These are phyloP conservation scores for Peromyscus maniculatus DNA, from an alignment of 2,113 vertebrate genomes.

Conservation along the genomic window DNA sequence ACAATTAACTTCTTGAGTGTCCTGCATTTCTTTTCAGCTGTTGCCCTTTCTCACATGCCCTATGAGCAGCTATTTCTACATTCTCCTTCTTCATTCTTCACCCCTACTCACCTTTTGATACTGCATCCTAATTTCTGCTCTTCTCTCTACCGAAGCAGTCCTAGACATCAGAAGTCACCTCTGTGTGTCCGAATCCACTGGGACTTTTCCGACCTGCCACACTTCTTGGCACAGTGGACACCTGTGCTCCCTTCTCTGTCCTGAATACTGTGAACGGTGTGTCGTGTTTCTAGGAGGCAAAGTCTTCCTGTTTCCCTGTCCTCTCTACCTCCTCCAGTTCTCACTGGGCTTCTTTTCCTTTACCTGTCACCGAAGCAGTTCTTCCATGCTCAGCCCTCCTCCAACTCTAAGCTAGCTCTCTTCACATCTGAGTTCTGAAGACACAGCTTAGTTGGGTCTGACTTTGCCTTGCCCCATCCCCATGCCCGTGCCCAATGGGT, in stretches of 20 bases:
- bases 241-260: background rate
- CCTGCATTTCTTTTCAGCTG: constrained; percentile 3
- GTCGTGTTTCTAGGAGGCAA: background rate
- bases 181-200: background rate
- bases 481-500: background rate
- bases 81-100: background rate
- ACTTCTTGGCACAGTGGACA: background rate
- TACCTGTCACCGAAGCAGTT: background rate
- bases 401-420: background rate
- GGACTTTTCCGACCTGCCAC: background rate
- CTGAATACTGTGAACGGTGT: background rate
- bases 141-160: background rate
- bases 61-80: background rate
- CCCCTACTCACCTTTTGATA: background rate
- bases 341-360: background rate
- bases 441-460: background rate
- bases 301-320: background rate
- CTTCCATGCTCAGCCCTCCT: background rate
- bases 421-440: background rate
- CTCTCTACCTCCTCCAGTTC: background rate
- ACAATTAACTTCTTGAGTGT: background rate
- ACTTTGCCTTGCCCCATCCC: background rate
- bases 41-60: background rate
- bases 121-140: background rate
- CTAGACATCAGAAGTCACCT: background rate